Percentiles rank a stretch among this genome's conserved stretches.
Conservation (phyloP, 92 coral and sea anemone species). For the Anthopleura xanthogrammica region DNA sequence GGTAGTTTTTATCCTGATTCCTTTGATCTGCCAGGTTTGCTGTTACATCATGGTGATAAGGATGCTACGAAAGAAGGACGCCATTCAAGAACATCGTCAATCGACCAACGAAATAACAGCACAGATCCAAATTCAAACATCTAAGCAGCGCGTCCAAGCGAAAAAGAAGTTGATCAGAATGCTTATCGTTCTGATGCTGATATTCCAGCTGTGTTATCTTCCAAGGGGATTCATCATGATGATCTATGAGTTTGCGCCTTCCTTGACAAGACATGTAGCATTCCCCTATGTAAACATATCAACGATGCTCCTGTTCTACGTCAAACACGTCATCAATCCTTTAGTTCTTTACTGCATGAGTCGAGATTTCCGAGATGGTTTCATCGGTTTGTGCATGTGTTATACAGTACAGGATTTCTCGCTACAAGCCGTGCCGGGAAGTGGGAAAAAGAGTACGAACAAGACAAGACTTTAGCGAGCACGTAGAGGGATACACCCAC, state of each 20-base stretch:
- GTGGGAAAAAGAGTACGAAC: slow-evolving; percentile 12
- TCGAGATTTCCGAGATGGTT: slow-evolving; percentile 60
- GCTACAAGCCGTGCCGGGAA: not conserved
- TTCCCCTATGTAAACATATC: slow-evolving; percentile 46
- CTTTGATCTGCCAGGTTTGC: slow-evolving; percentile 51
- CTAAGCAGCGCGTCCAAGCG: slow-evolving; percentile 40
- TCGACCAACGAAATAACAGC: slow-evolving; percentile 6
- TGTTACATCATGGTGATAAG: slow-evolving; percentile 50
- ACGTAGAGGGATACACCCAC: not conserved
- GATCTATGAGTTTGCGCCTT: slow-evolving; percentile 49
- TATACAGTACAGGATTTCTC: slow-evolving; percentile 5
- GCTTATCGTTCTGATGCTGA: slow-evolving; percentile 58
- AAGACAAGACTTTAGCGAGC: slow-evolving; percentile 11
- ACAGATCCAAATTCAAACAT: not conserved
- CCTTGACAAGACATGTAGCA: slow-evolving; percentile 4
- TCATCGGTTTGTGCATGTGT: slow-evolving; percentile 22
- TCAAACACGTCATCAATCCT: slow-evolving; percentile 75
- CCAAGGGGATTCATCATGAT: slow-evolving; percentile 72
- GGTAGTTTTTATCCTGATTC: slow-evolving; percentile 49
- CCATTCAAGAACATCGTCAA: slow-evolving; percentile 32
- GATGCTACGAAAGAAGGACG: slow-evolving; percentile 33
- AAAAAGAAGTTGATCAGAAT: slow-evolving; percentile 59
- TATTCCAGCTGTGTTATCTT: slow-evolving; percentile 65
- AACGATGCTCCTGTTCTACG: slow-evolving; percentile 60
- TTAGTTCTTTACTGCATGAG: slow-evolving; percentile 73